A percentile compares a stretch with the other conserved stretches of the same genome.
Conservation (phyloP, 2,797 vertebrate species). For the Dendrocincla fuliginosa region DNA sequence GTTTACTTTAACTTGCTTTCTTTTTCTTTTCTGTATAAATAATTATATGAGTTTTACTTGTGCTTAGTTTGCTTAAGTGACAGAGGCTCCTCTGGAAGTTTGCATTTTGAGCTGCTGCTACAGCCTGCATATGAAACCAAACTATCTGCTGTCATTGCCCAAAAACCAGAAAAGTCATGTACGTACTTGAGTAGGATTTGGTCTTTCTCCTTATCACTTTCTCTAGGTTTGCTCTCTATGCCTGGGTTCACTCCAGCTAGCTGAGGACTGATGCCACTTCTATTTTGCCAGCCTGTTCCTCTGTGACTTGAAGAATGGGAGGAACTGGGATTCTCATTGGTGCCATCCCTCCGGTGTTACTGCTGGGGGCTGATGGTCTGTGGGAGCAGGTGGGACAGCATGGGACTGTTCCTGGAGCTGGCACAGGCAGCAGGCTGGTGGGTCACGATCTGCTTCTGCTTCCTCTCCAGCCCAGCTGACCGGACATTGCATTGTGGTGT, state of each 20-base stretch:
- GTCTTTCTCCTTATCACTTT: not conserved
- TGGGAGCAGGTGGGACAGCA: not conserved
- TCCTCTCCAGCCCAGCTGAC: not conserved
- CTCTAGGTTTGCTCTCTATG: not conserved
- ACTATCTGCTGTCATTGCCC: not conserved
- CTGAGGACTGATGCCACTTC: not conserved
- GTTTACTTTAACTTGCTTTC: not conserved
- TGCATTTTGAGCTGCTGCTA: not conserved
- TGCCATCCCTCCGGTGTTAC: not conserved
- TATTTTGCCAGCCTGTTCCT: not conserved
- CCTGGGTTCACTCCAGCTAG: not conserved
- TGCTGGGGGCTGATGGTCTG: not conserved
- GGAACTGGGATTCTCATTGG: fast-evolving
- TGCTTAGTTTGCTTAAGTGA: not conserved
- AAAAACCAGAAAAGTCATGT: not conserved
- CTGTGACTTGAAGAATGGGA: not conserved
- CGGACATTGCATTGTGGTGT: fast-evolving
- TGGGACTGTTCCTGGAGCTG: not conserved
- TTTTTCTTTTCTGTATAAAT: not conserved
- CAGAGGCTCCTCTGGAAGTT: not conserved
- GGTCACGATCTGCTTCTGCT: not conserved
- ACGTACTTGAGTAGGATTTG: not conserved
- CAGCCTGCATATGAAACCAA: not conserved
- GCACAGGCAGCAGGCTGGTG: not conserved
- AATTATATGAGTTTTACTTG: not conserved